A percentile compares a stretch with the other conserved stretches of the same genome.
Evolutionary conservation across 2,797 vertebrate genomes (phyloP).

Genomic region (Melanotaenia pygmaea): DNA sequence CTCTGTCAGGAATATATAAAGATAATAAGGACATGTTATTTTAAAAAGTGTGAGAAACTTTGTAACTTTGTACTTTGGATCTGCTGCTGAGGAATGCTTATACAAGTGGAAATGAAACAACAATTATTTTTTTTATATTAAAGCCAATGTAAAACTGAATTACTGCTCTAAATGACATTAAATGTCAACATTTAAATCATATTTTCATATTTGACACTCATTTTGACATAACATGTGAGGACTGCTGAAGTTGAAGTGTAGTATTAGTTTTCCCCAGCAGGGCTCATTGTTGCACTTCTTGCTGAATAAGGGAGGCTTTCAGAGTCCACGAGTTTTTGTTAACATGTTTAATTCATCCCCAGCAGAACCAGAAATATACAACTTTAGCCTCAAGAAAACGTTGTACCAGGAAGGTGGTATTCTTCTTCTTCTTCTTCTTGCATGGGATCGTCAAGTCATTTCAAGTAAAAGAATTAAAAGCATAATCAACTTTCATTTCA

Average conservation of each 20-base stretch:
- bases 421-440: not conserved
- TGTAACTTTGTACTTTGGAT: not conserved
- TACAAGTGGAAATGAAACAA: not conserved
- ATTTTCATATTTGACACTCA: not conserved
- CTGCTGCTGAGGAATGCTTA: not conserved
- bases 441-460: not conserved
- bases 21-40: not conserved
- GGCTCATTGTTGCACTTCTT: not conserved
- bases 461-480: not conserved
- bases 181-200: not conserved
- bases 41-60: not conserved
- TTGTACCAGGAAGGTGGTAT: not conserved
- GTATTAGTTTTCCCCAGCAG: not conserved
- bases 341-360: not conserved
- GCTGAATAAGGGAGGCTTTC: not conserved
- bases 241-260: not conserved
- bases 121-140: not conserved
- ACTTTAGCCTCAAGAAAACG: not conserved
- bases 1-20: not conserved
- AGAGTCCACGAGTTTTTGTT: not conserved
- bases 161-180: not conserved
- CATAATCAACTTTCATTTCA: not conserved
- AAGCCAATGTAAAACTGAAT: not conserved
- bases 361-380: not conserved
- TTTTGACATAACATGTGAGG: not conserved